phyloP scores from a whole-genome alignment of 2,797 vertebrate species.

The Gymnothorax javanicus region DNA sequence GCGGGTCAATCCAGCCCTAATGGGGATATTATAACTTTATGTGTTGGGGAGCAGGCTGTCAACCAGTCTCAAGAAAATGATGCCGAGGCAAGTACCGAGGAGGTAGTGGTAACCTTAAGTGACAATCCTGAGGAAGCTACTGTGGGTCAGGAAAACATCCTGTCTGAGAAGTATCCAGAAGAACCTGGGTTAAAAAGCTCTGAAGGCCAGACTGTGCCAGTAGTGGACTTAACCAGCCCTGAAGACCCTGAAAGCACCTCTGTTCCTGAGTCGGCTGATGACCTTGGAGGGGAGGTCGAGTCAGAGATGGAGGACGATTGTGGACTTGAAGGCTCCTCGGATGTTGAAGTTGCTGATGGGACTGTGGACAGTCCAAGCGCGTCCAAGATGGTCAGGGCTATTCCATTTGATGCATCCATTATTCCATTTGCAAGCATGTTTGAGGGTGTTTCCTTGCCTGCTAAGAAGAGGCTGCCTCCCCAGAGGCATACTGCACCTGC shows the following conservation, averaged over 20 bases:
- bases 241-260: constrained; percentile 36
- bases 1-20: not conserved
- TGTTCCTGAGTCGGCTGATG: constrained; percentile 21
- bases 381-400: constrained; percentile 69
- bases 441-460: constrained; percentile 65
- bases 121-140: not conserved
- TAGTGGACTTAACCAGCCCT: not conserved
- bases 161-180: not conserved
- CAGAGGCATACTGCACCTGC: constrained; percentile 46
- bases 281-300: constrained; percentile 37
- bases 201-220: not conserved
- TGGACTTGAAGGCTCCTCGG: constrained; percentile 26
- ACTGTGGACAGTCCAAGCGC: constrained; percentile 37
- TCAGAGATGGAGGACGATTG: constrained; percentile 33
- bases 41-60: not conserved
- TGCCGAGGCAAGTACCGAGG: not conserved
- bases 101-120: not conserved
- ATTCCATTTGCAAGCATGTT: constrained; percentile 78
- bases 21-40: constrained; percentile 1
- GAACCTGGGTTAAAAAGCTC: not conserved
- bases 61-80: not conserved
- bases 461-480: constrained; percentile 57
- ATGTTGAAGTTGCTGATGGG: constrained; percentile 37
- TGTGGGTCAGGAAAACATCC: not conserved
- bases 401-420: constrained; percentile 88